Evolutionary conservation across 30 jellyfish, hydroid and myxozoan species (phyloP).

Genomic region (Cassiopea andromeda): DNA sequence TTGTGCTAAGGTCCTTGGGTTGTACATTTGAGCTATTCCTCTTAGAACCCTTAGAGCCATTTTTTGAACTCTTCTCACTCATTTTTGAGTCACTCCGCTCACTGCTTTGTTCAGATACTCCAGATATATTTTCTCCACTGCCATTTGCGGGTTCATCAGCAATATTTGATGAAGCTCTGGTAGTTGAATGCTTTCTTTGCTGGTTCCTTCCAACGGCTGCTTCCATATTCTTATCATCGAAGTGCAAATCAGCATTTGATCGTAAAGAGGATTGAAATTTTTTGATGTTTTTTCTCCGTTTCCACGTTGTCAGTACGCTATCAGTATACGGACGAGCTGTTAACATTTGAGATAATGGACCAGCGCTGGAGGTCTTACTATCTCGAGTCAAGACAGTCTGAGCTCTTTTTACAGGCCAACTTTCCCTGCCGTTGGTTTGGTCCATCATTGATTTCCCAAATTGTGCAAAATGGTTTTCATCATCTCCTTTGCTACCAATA

Average conservation of each 20-base stretch:
- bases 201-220: background rate
- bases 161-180: background rate
- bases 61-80: background rate
- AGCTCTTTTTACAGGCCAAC: conserved; percentile 20
- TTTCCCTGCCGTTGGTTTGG: background rate
- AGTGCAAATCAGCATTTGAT: conserved; percentile 6
- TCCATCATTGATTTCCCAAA: background rate
- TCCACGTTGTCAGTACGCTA: conserved; percentile 62
- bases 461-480: background rate
- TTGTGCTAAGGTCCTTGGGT: background rate
- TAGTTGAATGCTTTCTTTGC: background rate
- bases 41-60: background rate
- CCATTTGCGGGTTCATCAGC: background rate
- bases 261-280: conserved; percentile 27
- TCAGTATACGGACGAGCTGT: conserved; percentile 67
- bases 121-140: background rate
- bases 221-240: background rate
- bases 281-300: background rate
- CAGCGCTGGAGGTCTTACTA: background rate
- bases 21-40: background rate
- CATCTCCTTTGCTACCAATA: background rate
- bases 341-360: conserved; percentile 37
- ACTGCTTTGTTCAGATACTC: background rate
- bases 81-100: background rate
- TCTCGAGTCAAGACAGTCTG: conserved; percentile 28